Conservation (phyloP, 2,888 invertebrate genomes). For the Zonitis immaculata region DNA sequence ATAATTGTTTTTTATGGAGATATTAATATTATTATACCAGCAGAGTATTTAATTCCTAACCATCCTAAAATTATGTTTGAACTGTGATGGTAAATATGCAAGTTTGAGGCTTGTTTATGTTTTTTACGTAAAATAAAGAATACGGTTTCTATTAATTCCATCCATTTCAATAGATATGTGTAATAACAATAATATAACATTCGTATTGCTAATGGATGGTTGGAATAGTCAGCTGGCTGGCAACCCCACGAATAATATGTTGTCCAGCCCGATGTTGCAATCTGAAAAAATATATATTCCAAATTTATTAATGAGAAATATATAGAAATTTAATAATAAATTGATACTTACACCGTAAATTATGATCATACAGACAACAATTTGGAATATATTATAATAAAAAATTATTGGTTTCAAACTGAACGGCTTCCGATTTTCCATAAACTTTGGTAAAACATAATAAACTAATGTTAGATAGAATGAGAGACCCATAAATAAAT, state of each 20-base stretch:
- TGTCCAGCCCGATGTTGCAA: constrained; percentile 62
- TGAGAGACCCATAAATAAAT: constrained; percentile 47
- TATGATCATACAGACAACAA: constrained; percentile 61
- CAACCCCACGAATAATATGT: constrained; percentile 61
- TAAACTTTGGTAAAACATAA: constrained; percentile 56
- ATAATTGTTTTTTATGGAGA: no score
- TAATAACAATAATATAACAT: constrained; percentile 55
- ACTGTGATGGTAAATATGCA: constrained; percentile 71
- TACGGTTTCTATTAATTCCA: constrained; percentile 65
- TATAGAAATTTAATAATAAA: no score
- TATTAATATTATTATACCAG: constrained; percentile 55
- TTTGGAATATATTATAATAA: constrained; percentile 78
- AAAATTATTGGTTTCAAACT: constrained; percentile 62
- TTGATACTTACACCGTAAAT: constrained; percentile 61
- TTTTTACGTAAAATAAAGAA: constrained; percentile 71
- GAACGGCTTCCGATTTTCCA: constrained; percentile 66
- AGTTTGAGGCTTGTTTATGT: constrained; percentile 62
- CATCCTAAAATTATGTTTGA: constrained; percentile 58
- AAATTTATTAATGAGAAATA: neutral
- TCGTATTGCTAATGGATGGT: constrained; percentile 56
- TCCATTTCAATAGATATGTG: constrained; percentile 59
- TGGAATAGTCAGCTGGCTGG: constrained; percentile 66
- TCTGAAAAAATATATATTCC: constrained; percentile 42
- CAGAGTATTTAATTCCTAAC: constrained; percentile 58
- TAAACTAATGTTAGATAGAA: constrained; percentile 52